Evolutionary conservation across 2,113 vertebrate species (phyloP).

Genomic region (Hippotragus niger): DNA sequence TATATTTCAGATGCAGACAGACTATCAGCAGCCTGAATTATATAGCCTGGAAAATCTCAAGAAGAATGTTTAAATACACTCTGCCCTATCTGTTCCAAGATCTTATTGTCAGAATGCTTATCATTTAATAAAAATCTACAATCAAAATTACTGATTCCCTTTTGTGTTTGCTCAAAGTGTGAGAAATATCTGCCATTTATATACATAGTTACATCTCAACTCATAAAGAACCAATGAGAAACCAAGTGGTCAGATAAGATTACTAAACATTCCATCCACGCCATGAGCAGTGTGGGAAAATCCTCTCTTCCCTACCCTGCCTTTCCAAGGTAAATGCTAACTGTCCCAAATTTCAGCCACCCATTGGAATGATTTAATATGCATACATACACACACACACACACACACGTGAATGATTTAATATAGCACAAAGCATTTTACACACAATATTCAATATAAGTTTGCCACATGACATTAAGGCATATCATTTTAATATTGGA

Average conservation of each 20-base stretch:
- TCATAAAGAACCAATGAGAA: background rate
- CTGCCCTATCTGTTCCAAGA: background rate
- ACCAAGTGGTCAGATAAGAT: background rate
- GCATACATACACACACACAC: background rate
- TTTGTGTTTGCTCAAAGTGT: background rate
- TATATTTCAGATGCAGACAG: background rate
- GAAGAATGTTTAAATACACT: background rate
- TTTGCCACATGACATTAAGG: background rate
- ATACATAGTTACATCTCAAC: background rate
- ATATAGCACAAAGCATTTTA: background rate
- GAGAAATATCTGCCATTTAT: background rate
- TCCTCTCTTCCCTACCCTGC: background rate
- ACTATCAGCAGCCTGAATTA: background rate
- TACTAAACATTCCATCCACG: background rate
- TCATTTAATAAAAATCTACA: constrained; percentile 1
- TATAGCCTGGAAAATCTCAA: background rate
- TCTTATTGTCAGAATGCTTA: background rate
- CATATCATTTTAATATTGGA: background rate
- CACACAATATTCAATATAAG: background rate
- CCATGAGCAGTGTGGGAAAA: background rate
- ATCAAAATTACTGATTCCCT: background rate
- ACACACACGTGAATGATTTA: background rate
- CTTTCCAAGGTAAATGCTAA: background rate
- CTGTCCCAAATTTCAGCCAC: background rate
- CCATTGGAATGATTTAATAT: background rate